Evolutionary conservation across 2,888 invertebrate genomes (phyloP), one percentile per base, ranked within the genome.

Genomic region (Eumacrocentrus americanus): DNA sequence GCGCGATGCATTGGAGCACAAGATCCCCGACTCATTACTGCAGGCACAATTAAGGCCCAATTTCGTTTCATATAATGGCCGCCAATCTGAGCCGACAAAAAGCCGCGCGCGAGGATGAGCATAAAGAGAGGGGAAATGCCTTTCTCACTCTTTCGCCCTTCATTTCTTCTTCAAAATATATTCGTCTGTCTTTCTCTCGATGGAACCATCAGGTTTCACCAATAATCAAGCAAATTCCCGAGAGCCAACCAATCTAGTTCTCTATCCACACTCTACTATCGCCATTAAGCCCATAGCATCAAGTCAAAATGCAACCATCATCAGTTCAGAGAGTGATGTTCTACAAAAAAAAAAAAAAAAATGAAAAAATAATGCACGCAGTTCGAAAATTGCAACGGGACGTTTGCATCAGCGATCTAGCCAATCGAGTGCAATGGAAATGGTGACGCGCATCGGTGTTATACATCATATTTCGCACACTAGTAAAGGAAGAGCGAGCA

Each of bases 11-110:
- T 77, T 76, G 76, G 74, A 74, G 70, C 16, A 12, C 9, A 42
- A 38, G 72, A 74, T 67, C 73, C 52, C 75, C 67, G 70, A 72
- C 76, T 79, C 78, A 78, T 79, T 77, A 79, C 73, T 70, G 70
- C 72, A 71, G 69, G 69, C 75, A 75, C 77, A 78, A 79, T 79
- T 78, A 78, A 79, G 78, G 74, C 74, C 76, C 76, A 79, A 78
- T 79, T 78, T 77, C 52, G 44, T 60, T 55, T 68, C 68, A 67
- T 72, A 74, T 79, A 78, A 79, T 78, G 75, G 72, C 73, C 69
- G 72, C 73, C 76, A 77, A 78, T 79, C 76, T 72, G 71, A 63
- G 68, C n/a, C n/a, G n/a, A n/a, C n/a, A n/a, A n/a, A n/a, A n/a
- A 75, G 70, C 69, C 60, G 63, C 54, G 66, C 64, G 58, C 57